Base-by-base conservation (phyloP, 2,888 invertebrate species). In the Drepanosiphum platanoidis region DNA sequence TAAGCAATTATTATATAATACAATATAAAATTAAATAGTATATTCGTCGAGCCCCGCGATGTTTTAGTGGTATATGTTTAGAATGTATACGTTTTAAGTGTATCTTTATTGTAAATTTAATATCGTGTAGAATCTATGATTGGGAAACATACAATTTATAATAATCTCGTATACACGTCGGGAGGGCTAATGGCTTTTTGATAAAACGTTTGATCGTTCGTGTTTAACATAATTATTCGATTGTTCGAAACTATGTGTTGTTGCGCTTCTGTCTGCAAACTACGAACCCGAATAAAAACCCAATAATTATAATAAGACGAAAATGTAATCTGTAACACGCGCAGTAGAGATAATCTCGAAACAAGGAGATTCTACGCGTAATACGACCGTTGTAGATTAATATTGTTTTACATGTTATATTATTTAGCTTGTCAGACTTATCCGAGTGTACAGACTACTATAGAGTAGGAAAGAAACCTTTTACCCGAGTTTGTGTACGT, bases 101-200 rank as follows among this genome's bases (percentile, higher is more conserved):
- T 32, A 64, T 2, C 42, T 22, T 18, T n/a, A 64, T 74, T 72
- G 42, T 66, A 74, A 42, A 75, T 84, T 77, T 84, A 84, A 84
- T 84, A 77, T 84, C 84, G 84, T 84, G 84, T 84, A 84, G 75
- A 84, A 77, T 46, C 34, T 77, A 30, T n/a, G n/a, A n/a, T 72
- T 22, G 15, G 52, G 30, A 39, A 77, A 64, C 74, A 66, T 74
- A 13, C 15, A 64, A 70, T 22, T 58, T 71, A 52, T 39, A 13
- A 11, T 9, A 39, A 30, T 4, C 27, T n/a, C 0, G 13, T 68
- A 34, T 66, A 7, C 9, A 39, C 5, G 39, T 15, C 18, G 1
- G 18, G 2, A 15, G n/a, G n/a, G n/a, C n/a, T n/a, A n/a, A n/a
- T n/a, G n/a, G n/a, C n/a, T n/a, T n/a, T n/a, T n/a, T n/a, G n/a